Base-by-base conservation (phyloP, 1,140 invertebrate species). In the Cyclargus thomasi region DNA sequence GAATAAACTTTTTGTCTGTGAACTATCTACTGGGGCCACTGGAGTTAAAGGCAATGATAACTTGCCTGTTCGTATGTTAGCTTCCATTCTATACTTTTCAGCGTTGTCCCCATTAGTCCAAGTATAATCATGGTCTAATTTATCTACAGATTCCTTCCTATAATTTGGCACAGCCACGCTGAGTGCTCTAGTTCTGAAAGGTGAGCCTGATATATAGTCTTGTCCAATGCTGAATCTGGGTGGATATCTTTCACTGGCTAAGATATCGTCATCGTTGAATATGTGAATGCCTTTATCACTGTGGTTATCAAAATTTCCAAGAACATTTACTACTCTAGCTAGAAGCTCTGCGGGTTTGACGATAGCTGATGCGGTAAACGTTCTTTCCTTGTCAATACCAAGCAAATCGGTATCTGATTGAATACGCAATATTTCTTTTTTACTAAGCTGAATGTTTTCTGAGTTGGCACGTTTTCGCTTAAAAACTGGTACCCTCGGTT, bases 391-490 rank as follows among this genome's bases (percentile, higher is more conserved):
- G 75, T 97, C 95, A 67, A 96, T 95, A 22, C 93, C 92, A 73
- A 94, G 92, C 16, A 96, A 83, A 81, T 96, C 95, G 0, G 94
- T 95, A 77, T 96, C 95, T 4, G 95, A 96, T 65, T 94, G 93
- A 23, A 94, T 93, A 23, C 93, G 88, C n/a, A 91, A 86, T 53
- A 94, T 88, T 69, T 92, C 88, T 57, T 86, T 85, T 18, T 90
- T 84, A 3, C 80, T 77, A 18, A 89, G 76, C 57, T 83, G 75
- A 47, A 92, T 91, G 53, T 92, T 92, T 74, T 93, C 92, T 1
- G 94, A 94, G 74, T 93, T 93, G 6, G 94, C 93, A 47, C 93
- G 87, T 76, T 93, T 93, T 57, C 93, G 84, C 66, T 85, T 88
- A 7, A 83, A 78, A n/a, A 88, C 81, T 2, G 92, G 92, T 1